phyloP scores from a whole-genome alignment of 2,797 vertebrate species.

The Psittacula echo region DNA sequence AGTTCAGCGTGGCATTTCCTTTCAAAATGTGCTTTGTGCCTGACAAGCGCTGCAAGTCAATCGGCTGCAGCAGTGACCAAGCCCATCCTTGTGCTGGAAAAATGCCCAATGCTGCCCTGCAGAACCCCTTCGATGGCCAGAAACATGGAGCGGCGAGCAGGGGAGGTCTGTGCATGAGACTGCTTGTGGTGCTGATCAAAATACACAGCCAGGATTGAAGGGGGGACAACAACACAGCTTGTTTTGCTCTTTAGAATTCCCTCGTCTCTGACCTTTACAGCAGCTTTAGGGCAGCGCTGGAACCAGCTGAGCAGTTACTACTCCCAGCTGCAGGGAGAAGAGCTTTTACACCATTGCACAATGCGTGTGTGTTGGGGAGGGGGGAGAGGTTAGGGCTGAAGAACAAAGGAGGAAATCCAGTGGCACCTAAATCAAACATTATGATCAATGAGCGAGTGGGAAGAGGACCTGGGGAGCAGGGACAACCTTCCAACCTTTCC shows the following conservation, averaged over 20 bases:
- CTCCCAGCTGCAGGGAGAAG: constrained; percentile 64
- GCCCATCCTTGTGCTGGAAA: neutral
- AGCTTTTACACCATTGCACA: constrained; percentile 67
- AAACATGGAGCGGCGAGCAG: neutral
- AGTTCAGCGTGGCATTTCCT: constrained; percentile 66
- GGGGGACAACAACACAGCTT: neutral
- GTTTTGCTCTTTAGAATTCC: constrained; percentile 61
- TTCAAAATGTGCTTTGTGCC: constrained; percentile 57
- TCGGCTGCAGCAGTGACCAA: neutral
- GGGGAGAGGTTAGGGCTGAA: constrained; percentile 25
- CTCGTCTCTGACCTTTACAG: constrained; percentile 64
- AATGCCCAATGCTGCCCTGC: neutral
- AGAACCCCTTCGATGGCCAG: neutral
- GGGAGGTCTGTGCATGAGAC: neutral
- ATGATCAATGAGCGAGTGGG: constrained; percentile 59
- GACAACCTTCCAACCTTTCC: constrained; percentile 66
- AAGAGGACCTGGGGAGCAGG: constrained; percentile 48
- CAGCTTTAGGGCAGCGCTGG: constrained; percentile 60
- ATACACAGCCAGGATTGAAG: neutral
- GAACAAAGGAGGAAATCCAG: constrained; percentile 67
- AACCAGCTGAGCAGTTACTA: constrained; percentile 69
- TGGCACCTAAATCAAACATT: constrained; percentile 64
- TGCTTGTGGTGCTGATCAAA: constrained; percentile 33
- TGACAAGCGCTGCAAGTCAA: constrained; percentile 43
- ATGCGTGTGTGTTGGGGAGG: neutral